phyloP scores from a whole-genome alignment of 53 echinoderm and acorn worm genomes.

The Echinarachnius parma region DNA sequence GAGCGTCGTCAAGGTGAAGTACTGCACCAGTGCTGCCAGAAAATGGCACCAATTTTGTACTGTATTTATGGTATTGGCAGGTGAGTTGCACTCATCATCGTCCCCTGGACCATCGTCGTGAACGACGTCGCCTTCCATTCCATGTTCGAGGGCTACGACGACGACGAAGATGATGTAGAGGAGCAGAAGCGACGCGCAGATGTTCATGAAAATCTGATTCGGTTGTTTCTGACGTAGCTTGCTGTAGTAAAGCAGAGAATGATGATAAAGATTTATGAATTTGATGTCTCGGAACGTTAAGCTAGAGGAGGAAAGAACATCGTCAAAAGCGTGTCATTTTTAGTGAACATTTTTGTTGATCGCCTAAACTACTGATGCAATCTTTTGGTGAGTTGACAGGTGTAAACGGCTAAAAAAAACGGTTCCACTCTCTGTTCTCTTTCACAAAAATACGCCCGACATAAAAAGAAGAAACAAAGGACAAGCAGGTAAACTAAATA shows the following conservation, averaged over 20 bases:
- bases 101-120: not conserved
- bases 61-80: conserved; percentile 15
- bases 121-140: not conserved
- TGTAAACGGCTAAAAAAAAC: too few relatives aligned
- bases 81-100: not conserved
- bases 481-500: too few relatives aligned
- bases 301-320: too few relatives aligned
- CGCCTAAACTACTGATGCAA: too few relatives aligned
- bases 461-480: too few relatives aligned
- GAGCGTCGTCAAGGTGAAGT: conserved; percentile 61
- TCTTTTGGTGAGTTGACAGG: too few relatives aligned
- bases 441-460: too few relatives aligned
- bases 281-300: too few relatives aligned
- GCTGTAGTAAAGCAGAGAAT: conserved; percentile 18
- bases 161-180: conserved; percentile 60
- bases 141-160: conserved; percentile 26
- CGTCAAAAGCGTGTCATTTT: too few relatives aligned
- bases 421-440: too few relatives aligned
- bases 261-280: too few relatives aligned
- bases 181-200: conserved; percentile 51
- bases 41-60: conserved; percentile 48
- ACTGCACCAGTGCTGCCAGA: conserved; percentile 63
- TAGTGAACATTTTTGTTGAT: too few relatives aligned
- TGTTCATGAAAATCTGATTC: conserved; percentile 63
- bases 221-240: conserved; percentile 57